These are phyloP conservation scores for Anas bernieri DNA, from an alignment of 2,797 vertebrate genomes.

Conservation along the genomic window DNA sequence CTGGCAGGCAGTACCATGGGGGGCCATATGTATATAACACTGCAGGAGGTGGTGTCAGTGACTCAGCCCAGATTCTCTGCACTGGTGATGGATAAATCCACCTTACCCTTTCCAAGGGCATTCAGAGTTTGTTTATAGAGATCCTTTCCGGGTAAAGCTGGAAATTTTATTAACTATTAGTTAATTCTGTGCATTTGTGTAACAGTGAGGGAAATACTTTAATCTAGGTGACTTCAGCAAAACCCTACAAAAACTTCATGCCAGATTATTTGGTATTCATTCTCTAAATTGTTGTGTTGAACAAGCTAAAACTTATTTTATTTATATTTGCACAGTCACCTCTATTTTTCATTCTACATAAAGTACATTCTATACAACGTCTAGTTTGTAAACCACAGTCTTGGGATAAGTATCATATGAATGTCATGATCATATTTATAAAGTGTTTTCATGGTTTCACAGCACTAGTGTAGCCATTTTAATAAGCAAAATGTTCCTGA, in stretches of 20 bases:
- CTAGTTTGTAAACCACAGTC: slow-evolving; percentile 19
- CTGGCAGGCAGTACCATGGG: not conserved
- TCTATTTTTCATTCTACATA: not conserved
- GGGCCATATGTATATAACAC: not conserved
- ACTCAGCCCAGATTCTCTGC: not conserved
- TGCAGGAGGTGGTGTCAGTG: not conserved
- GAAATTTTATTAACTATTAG: not conserved
- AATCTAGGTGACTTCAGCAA: not conserved
- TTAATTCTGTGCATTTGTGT: not conserved
- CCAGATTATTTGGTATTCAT: not conserved
- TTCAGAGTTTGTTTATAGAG: not conserved
- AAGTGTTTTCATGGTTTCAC: not conserved
- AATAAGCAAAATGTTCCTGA: not conserved
- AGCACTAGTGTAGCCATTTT: not conserved
- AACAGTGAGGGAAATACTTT: not conserved
- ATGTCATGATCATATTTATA: slow-evolving; percentile 12
- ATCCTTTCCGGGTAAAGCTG: not conserved
- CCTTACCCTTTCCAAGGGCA: not conserved
- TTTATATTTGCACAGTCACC: not conserved
- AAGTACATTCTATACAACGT: not conserved
- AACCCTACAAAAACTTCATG: not conserved
- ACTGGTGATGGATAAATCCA: not conserved
- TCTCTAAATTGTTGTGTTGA: slow-evolving; percentile 16
- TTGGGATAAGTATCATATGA: slow-evolving; percentile 2
- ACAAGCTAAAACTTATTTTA: not conserved